Evolutionary conservation across 1,140 invertebrate genomes (phyloP), one percentile per base, ranked within the genome.

Genomic region (Tetramorium alpestre): DNA sequence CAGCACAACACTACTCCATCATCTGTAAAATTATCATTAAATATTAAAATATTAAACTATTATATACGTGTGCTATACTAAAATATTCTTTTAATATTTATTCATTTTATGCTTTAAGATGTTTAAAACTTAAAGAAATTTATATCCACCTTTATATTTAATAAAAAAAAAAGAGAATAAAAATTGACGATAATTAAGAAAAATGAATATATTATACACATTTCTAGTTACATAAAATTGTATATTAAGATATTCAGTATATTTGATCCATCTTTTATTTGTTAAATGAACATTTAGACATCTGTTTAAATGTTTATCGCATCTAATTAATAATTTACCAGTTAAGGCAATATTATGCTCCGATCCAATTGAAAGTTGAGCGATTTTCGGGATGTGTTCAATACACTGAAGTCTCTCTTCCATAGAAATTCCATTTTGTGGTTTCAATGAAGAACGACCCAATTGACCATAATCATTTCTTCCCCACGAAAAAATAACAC

Each of bases 401-500:
- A 93, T 38, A 54, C 11, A 64, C 41, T 92, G 87, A 49, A 93
- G 28, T 18, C 1, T 13, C 7, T 78, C 60, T 94, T 87, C 93
- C 85, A 90, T 90, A 89, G 70, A 60, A 16, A 60, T 49, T 70
- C 0, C 70, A 70, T 80, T 64, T 64, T 81, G 86, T 22, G 76
- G 80, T 80, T 91, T 7, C 58, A 38, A 22, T 58, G 87, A 54
- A 8, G 91, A 88, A 11, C 78, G 92, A 2, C 97, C 97, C 67
- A 98, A 93, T 93, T 98, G 97, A 4, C 97, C 97, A 95, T 98
- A 98, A 89, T 96, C 97, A 93, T 98, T 98, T 94, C 98, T 96
- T 18, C 98, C 98, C 98, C 98, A 98, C 2, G 96, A 95, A 44
- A 96, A 94, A 22, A 98, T 91, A 70, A 96, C 94, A 22, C 97